A percentile compares a stretch with the other conserved stretches of the same genome.
These are phyloP conservation scores for Epizoanthus ramosus DNA, from an alignment of 92 coral and sea anemone species.

Conservation along the genomic window DNA sequence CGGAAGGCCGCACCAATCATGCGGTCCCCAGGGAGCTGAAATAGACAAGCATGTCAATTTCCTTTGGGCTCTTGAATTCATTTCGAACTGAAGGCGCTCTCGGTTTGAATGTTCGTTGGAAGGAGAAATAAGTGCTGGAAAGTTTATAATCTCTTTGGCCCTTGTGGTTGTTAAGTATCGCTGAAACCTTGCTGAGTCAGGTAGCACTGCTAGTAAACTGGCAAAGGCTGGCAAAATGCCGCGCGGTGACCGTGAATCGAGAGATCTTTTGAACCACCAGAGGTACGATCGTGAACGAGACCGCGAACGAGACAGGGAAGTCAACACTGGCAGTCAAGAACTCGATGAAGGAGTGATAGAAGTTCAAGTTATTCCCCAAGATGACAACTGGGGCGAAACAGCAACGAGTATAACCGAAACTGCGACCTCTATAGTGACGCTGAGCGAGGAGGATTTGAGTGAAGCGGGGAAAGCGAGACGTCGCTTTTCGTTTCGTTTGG, in stretches of 20 bases:
- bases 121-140: background rate
- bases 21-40: slow-evolving; percentile 66
- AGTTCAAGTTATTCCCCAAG: slow-evolving; percentile 99
- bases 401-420: slow-evolving; percentile 98
- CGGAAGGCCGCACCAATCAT: slow-evolving; percentile 71
- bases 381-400: slow-evolving; percentile 99
- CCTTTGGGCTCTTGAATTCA: slow-evolving; percentile 36
- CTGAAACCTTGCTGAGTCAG: slow-evolving; percentile 3
- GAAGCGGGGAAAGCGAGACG: slow-evolving; percentile 82
- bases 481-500: slow-evolving; percentile 68
- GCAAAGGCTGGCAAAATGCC: slow-evolving; percentile 59
- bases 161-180: background rate
- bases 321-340: slow-evolving; percentile 81
- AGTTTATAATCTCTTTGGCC: background rate
- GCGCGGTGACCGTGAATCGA: slow-evolving; percentile 62
- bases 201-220: background rate
- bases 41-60: slow-evolving; percentile 26
- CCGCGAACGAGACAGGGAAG: slow-evolving; percentile 58
- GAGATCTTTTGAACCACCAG: slow-evolving; percentile 46
- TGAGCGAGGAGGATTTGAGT: slow-evolving; percentile 91
- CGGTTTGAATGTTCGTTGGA: slow-evolving; percentile 13
- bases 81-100: slow-evolving; percentile 36
- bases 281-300: slow-evolving; percentile 69
- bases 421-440: slow-evolving; percentile 94
- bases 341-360: slow-evolving; percentile 98